phyloP scores from a whole-genome alignment of 2,113 vertebrate genomes.

The Struthio camelus region DNA sequence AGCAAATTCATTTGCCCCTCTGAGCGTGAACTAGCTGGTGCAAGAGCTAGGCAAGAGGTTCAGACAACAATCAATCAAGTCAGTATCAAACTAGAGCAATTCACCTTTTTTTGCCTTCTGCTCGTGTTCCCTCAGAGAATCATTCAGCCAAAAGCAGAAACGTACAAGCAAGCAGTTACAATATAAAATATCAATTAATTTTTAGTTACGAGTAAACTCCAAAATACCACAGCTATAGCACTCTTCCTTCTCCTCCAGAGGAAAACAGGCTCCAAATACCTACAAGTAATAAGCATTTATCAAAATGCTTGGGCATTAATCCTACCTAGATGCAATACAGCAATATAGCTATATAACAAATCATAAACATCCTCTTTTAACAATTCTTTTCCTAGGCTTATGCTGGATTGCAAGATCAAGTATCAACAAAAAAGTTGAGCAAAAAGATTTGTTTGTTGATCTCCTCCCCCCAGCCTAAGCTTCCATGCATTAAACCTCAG shows the following conservation, averaged over 20 bases:
- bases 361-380: background rate
- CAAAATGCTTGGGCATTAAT: slow-evolving; percentile 1
- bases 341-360: background rate
- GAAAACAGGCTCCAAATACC: background rate
- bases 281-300: slow-evolving; percentile 13
- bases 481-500: background rate
- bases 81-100: background rate
- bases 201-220: background rate
- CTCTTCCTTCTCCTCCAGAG: background rate
- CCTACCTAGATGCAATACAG: background rate
- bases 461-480: background rate
- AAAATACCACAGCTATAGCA: background rate
- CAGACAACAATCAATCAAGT: background rate
- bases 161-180: background rate
- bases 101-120: background rate
- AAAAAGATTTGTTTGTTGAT: background rate
- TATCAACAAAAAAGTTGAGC: background rate
- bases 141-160: background rate
- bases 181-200: background rate
- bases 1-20: too few species aligned
- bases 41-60: background rate
- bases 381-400: background rate
- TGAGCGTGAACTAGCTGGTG: background rate
- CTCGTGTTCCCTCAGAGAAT: background rate
- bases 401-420: background rate